Evolutionary conservation across 2,113 vertebrate genomes (phyloP), one percentile per base, ranked within the genome.

Genomic region (Grus americana): DNA sequence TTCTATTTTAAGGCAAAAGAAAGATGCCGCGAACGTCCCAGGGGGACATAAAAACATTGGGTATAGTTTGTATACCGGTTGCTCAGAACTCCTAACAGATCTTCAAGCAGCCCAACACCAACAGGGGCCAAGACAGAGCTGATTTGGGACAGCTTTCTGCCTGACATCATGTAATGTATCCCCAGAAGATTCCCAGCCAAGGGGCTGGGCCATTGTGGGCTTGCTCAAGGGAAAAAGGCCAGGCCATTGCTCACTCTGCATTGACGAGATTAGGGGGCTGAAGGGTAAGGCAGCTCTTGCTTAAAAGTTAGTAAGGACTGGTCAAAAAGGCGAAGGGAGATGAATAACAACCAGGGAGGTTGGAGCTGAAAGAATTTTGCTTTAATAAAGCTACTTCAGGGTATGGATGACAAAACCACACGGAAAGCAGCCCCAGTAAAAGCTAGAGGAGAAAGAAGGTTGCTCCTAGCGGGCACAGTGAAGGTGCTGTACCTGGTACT

Each of bases 401-500:
- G 15, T 23, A 44, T 5, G 24, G 88, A 49, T 26, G 22, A 75
- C 40, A 92, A 79, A 86, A 49, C 4, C 40, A n/a, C 21, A 15
- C 2, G 15, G 76, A 49, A 46, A 71, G 26, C 20, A 85, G 38
- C 29, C n/a, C 22, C 62, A 65, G 29, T 26, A 65, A 49, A 52
- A 81, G 22, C 68, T 29, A 26, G 2, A 71, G 50, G 36, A 73
- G 36, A 65, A 85, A 54, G 57, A 23, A 66, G 29, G 29, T 12
- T 68, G 34, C 49, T 81, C 47, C 32, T 23, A 38, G 21, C 2
- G 12, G 52, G 29, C 67, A 66, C 8, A 11, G 11, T 38, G 36
- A 66, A 42, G 74, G 67, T 62, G 54, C 52, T 71, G 40, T 98
- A 99, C 99, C 99, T 99, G 99, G 72, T 99, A 97, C 20, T 71